phyloP scores from a whole-genome alignment of 2,797 vertebrate species.

The Periophthalmus magnuspinnatus region DNA sequence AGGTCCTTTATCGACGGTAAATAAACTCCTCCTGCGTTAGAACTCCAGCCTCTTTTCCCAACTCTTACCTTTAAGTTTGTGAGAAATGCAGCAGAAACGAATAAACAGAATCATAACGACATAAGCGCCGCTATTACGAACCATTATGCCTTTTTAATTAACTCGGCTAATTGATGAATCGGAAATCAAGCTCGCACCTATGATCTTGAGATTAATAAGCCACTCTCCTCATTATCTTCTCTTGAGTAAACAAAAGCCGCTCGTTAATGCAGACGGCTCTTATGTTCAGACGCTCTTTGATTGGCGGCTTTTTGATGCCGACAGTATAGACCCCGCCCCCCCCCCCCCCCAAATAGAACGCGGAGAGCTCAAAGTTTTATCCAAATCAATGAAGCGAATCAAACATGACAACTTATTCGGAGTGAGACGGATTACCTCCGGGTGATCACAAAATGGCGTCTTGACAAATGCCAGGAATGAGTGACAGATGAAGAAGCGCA shows the following conservation, averaged over 20 bases:
- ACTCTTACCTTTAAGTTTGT: background rate
- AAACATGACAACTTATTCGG: slow-evolving; percentile 13
- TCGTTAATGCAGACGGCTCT: background rate
- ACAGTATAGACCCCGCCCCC: slow-evolving; percentile 6
- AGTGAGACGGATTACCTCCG: slow-evolving; percentile 7
- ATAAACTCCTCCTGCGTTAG: no score
- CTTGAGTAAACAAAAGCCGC: slow-evolving; percentile 5
- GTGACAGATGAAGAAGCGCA: slow-evolving; percentile 3
- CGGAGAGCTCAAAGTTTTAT: slow-evolving; percentile 1
- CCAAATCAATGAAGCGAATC: slow-evolving; percentile 2
- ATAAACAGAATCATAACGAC: background rate
- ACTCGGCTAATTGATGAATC: background rate
- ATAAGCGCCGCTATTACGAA: background rate
- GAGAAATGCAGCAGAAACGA: background rate
- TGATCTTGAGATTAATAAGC: background rate
- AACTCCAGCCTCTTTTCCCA: no score
- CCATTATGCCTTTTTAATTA: background rate
- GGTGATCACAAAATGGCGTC: slow-evolving; percentile 2
- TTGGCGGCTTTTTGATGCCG: background rate
- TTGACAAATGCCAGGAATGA: background rate
- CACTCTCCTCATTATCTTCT: background rate
- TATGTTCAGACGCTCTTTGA: background rate
- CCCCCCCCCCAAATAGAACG: slow-evolving; percentile 3
- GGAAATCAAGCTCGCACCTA: background rate
- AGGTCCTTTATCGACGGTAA: no score